Base-by-base conservation (phyloP, 2,888 invertebrate genomes). In the Leucania comma region DNA sequence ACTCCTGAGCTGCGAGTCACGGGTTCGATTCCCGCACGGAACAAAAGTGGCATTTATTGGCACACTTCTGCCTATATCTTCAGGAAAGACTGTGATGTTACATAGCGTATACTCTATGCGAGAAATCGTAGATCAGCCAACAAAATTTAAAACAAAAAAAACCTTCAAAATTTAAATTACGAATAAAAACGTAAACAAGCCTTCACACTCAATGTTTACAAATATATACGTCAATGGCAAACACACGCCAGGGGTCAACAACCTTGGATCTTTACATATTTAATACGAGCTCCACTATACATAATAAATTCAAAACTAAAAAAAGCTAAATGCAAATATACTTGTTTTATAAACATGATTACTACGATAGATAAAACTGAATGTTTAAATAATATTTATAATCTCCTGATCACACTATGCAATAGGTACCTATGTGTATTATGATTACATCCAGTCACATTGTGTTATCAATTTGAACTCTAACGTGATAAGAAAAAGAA, bases 221-320 rank as follows among this genome's bases (percentile, higher is more conserved):
- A 89, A 91, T 88, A 88, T 20, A 88, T 73, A 85, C 80, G 78
- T 78, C 81, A 85, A 87, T 88, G 88, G 63, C 66, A 73, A 77
- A 69, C 84, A 89, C 89, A 86, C 86, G 86, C 84, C 70, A 69
- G 84, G 81, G 91, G 88, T 91, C 90, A 88, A 82, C 69, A 87
- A 88, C 90, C 89, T 86, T 82, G 86, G 67, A 79, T 76, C 75
- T 76, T 81, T 86, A 83, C 82, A 83, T 84, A n/a, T n/a, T n/a
- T n/a, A n/a, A n/a, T n/a, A 86, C 83, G 54, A 68, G 63, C 65
- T 70, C 59, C 3, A 51, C 35, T 61, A 65, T 66, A 83, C 68
- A 64, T 72, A 77, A 32, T 20, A 72, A 32, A 63, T 58, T 81
- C 73, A 62, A 71, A 54, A 68, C 58, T 73, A 14, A 68, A 80